Percentiles rank a stretch among this genome's conserved stretches.
phyloP scores from a whole-genome alignment of 1,140 invertebrate species.

The Drosophila jambulina region DNA sequence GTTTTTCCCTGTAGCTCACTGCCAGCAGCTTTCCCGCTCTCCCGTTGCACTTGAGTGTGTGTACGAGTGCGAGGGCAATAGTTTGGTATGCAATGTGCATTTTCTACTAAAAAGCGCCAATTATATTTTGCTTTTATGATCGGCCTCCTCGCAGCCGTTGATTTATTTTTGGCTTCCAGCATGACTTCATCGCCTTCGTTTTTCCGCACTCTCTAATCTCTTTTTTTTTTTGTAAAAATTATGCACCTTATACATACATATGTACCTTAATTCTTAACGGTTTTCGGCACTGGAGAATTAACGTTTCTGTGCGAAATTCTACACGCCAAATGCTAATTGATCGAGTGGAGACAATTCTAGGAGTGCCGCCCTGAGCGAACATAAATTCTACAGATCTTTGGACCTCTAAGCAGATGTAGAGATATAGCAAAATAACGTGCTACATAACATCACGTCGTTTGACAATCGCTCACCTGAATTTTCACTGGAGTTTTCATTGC shows the following conservation, averaged over 20 bases:
- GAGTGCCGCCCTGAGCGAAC: conserved; percentile 17
- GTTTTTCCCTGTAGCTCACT: conserved; percentile 5
- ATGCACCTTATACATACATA: conserved; percentile 69
- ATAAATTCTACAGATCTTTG: conserved; percentile 34
- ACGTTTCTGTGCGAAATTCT: conserved; percentile 72
- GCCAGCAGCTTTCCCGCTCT: conserved; percentile 8
- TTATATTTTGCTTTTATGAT: conserved; percentile 76
- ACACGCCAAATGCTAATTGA: conserved; percentile 54
- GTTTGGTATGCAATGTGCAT: conserved; percentile 69
- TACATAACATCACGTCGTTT: conserved; percentile 40
- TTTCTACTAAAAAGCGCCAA: conserved; percentile 76
- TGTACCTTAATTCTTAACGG: conserved; percentile 69
- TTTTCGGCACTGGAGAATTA: conserved; percentile 57
- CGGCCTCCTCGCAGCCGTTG: conserved; percentile 27
- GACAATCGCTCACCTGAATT: conserved; percentile 50
- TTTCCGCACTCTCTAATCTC: conserved; percentile 25
- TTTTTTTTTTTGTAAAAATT: conserved; percentile 54
- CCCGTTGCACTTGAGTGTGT: conserved; percentile 13
- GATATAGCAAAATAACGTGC: conserved; percentile 14
- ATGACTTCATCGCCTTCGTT: conserved; percentile 72
- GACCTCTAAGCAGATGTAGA: not conserved
- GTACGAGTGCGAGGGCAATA: conserved; percentile 36
- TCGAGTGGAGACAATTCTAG: conserved; percentile 46
- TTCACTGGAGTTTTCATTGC: conserved; percentile 47
- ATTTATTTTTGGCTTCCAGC: conserved; percentile 77